Percentiles rank a stretch among this genome's conserved stretches.
Evolutionary conservation across 2,113 vertebrate genomes (phyloP).

Genomic region (Pluvialis apricaria): DNA sequence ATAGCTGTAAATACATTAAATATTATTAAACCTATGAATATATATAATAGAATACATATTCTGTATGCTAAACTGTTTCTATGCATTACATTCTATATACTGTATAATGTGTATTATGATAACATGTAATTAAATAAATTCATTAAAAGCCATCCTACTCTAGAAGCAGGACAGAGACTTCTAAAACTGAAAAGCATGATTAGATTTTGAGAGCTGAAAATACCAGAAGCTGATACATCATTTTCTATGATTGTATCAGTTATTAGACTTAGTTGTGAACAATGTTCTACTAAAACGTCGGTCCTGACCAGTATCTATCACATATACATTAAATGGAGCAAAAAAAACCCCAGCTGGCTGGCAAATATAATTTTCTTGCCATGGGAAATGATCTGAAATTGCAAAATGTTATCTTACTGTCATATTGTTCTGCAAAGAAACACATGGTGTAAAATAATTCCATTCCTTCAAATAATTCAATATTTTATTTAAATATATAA

Average conservation of each 20-base stretch:
- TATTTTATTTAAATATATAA: not conserved
- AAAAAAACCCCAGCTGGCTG: not conserved
- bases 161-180: not conserved
- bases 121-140: not conserved
- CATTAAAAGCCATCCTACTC: not conserved
- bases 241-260: not conserved
- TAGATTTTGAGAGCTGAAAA: not conserved
- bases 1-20: not conserved
- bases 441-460: not conserved
- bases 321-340: not conserved
- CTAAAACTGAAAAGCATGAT: not conserved
- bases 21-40: not conserved
- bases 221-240: not conserved
- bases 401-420: conserved; percentile 16
- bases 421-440: conserved; percentile 5
- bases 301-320: not conserved
- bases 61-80: not conserved
- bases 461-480: not conserved
- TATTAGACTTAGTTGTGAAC: not conserved
- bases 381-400: conserved; percentile 21
- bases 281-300: not conserved
- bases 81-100: not conserved
- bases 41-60: not conserved
- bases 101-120: not conserved
- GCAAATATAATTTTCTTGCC: not conserved